phyloP scores from a whole-genome alignment of 30 jellyfish, hydroid and myxozoan species.

The Catostylus mosaicus region DNA sequence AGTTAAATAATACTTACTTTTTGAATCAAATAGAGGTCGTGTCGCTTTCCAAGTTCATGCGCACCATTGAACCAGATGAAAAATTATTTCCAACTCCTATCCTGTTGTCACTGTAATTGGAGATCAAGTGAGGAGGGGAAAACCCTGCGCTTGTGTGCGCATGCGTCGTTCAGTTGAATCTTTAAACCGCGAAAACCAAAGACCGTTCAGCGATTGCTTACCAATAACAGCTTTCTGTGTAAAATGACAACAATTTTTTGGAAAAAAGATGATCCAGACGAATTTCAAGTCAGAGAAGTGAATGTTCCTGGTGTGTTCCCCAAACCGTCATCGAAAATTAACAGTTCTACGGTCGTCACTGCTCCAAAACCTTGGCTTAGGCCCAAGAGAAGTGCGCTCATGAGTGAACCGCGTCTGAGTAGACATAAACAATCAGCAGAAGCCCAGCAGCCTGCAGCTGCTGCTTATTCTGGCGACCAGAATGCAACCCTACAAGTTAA shows the following conservation, averaged over 20 bases:
- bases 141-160: too few relatives aligned
- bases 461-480: background rate
- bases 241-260: constrained; percentile 37
- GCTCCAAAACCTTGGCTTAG: constrained; percentile 59
- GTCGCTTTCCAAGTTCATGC: too few relatives aligned
- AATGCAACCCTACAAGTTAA: background rate
- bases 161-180: background rate
- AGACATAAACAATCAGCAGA: background rate
- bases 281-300: constrained; percentile 35
- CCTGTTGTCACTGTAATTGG: too few relatives aligned
- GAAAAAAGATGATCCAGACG: constrained; percentile 59
- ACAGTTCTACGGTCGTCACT: constrained; percentile 24
- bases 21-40: too few relatives aligned
- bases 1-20: too few relatives aligned
- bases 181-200: constrained; percentile 18
- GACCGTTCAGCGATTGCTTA: background rate
- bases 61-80: too few relatives aligned
- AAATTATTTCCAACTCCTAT: too few relatives aligned
- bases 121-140: too few relatives aligned
- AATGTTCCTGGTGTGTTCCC: constrained; percentile 67
- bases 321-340: constrained; percentile 28
- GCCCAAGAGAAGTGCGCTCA: background rate
- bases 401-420: background rate
- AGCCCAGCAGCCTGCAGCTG: background rate
- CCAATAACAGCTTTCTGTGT: too few relatives aligned